These are phyloP conservation scores for Kryptopterus vitreolus DNA, from an alignment of 2,797 vertebrate genomes.

Conservation along the genomic window DNA sequence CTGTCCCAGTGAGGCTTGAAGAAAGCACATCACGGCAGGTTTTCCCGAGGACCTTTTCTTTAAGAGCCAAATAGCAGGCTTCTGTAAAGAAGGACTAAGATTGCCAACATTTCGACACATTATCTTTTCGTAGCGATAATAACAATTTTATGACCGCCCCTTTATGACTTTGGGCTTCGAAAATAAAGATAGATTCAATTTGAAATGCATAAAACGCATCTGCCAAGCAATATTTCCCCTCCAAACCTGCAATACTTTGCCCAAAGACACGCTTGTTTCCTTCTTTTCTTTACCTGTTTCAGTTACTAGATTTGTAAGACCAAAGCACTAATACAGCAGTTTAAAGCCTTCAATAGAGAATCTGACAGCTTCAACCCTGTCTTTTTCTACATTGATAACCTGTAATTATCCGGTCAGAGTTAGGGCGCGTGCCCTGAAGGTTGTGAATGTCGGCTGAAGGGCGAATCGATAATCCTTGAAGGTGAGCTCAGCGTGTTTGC, in stretches of 20 bases:
- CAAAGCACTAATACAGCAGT: background rate
- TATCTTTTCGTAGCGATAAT: no score
- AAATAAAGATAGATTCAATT: background rate
- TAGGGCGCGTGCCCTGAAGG: background rate
- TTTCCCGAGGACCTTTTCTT: no score
- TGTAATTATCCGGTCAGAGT: background rate
- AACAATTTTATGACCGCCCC: no score
- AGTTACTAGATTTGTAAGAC: background rate
- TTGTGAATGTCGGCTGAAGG: background rate
- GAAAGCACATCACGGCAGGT: no score
- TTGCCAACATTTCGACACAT: no score
- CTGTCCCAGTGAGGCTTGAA: no score
- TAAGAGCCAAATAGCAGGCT: no score
- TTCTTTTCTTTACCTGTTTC: background rate
- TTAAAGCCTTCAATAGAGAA: background rate
- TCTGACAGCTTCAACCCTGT: background rate
- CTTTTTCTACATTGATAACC: background rate
- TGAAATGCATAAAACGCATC: background rate
- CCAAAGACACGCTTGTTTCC: background rate
- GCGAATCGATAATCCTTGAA: background rate
- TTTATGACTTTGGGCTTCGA: no score
- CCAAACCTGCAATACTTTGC: background rate
- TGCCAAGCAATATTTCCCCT: background rate
- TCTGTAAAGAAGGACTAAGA: no score
- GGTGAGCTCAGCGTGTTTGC: background rate